Conservation (phyloP, 2,797 vertebrate genomes). For the Chiloscyllium punctatum region DNA sequence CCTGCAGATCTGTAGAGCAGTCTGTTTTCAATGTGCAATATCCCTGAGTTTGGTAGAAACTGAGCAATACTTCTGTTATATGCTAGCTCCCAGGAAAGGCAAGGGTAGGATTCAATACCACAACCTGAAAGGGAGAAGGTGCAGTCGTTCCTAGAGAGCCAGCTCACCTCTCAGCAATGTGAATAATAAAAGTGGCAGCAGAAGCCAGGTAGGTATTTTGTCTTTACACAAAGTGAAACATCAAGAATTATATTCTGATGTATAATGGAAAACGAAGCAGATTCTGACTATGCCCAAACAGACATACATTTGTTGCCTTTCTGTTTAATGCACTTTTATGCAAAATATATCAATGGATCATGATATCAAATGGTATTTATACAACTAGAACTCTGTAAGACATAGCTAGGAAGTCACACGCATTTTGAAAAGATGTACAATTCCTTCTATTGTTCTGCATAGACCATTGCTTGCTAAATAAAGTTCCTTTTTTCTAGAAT, state of each 20-base stretch:
- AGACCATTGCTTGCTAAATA: background rate
- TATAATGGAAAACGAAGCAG: background rate
- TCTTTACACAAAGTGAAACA: background rate
- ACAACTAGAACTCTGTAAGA: background rate
- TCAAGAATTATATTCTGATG: background rate
- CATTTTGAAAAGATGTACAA: background rate
- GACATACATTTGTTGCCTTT: background rate
- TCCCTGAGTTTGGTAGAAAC: background rate
- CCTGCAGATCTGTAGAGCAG: background rate
- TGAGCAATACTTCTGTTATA: background rate
- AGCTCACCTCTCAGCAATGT: background rate
- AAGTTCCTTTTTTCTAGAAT: background rate
- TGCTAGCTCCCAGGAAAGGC: conserved; percentile 2
- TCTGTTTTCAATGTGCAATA: background rate
- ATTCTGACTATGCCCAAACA: background rate
- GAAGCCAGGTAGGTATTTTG: background rate
- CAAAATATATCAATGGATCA: background rate
- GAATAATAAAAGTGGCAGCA: background rate
- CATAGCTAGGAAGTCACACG: background rate
- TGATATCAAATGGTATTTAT: background rate
- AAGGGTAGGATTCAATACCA: conserved; percentile 17
- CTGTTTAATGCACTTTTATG: background rate
- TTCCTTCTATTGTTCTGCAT: background rate
- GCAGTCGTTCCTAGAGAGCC: background rate
- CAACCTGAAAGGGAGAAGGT: background rate